phyloP scores from a whole-genome alignment of 2,888 invertebrate genomes.

The Caenorhabditis sp. region DNA sequence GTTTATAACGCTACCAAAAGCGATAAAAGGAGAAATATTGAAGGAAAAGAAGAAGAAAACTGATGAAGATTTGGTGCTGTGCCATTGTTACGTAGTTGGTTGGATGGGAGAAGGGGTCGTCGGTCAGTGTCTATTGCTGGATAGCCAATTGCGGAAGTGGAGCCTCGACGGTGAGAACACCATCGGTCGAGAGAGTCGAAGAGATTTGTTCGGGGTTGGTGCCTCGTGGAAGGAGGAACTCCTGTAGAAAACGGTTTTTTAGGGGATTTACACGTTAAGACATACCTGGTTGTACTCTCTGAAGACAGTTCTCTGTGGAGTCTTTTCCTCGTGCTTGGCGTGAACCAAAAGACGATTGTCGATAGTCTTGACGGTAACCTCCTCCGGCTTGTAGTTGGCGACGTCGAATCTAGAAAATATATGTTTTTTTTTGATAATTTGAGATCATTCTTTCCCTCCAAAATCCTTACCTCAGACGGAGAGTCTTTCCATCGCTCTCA shows the following conservation, averaged over 20 bases:
- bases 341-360: constrained; percentile 93
- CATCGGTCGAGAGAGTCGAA: constrained; percentile 96
- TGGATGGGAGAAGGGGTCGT: neutral
- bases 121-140: constrained; percentile 69
- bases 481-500: constrained; percentile 93
- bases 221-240: constrained; percentile 96
- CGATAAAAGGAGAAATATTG: constrained; percentile 14
- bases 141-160: constrained; percentile 88
- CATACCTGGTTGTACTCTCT: constrained; percentile 92
- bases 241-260: constrained; percentile 84
- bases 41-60: too few species aligned
- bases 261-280: neutral
- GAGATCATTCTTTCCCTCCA: neutral
- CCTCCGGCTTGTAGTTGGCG: constrained; percentile 95
- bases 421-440: neutral
- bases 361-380: constrained; percentile 95
- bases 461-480: constrained; percentile 88
- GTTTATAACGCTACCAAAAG: constrained; percentile 33
- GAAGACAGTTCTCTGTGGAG: constrained; percentile 96
- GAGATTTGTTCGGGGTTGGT: constrained; percentile 97
- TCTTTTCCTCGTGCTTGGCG: constrained; percentile 98
- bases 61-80: neutral
- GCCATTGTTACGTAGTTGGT: neutral
- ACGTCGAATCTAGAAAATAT: constrained; percentile 92
- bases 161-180: constrained; percentile 96